Evolutionary conservation across 2,113 vertebrate species (phyloP).

Genomic region (Oreotrochilus melanogaster): DNA sequence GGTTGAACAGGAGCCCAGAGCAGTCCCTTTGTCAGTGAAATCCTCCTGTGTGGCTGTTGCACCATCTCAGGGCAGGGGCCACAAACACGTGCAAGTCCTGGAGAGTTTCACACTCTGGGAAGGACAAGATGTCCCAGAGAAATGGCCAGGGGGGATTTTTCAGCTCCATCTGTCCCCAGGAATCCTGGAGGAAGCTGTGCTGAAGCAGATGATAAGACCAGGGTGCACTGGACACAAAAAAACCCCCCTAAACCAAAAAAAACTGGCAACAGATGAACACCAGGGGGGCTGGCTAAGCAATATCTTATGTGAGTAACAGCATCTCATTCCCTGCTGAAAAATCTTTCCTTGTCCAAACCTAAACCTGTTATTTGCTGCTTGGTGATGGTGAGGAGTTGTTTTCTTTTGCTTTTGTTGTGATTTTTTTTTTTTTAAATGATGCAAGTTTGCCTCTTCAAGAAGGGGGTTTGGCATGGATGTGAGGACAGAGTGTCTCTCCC

Average conservation of each 20-base stretch:
- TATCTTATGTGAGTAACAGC: background rate
- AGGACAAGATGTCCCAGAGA: background rate
- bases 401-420: background rate
- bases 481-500: background rate
- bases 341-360: background rate
- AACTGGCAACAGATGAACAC: background rate
- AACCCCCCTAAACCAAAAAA: background rate
- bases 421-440: too few relatives aligned
- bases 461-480: background rate
- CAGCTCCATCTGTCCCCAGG: background rate
- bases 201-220: background rate
- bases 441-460: background rate
- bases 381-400: too few relatives aligned
- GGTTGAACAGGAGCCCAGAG: background rate
- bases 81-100: background rate
- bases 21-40: background rate
- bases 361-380: background rate
- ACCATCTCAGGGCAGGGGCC: background rate
- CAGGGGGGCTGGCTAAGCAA: accelerated
- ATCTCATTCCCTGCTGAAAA: background rate
- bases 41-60: background rate
- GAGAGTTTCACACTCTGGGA: background rate
- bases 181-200: background rate
- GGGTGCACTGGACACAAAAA: too few relatives aligned
- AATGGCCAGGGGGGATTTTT: background rate